phyloP scores from a whole-genome alignment of 2,888 invertebrate species.

The Microctonus aethiopoides region DNA sequence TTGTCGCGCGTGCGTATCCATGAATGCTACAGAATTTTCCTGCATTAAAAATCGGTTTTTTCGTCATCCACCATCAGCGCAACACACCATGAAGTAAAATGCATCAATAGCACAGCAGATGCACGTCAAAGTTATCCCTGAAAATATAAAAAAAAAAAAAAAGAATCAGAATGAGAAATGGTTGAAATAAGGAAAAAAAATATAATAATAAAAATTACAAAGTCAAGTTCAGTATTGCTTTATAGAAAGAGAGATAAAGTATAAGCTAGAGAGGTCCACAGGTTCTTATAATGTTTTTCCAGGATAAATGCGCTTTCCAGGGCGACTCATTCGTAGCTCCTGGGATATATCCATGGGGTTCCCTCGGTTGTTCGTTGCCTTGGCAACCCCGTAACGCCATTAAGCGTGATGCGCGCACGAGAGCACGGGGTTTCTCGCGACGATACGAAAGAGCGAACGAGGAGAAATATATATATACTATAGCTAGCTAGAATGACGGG shows the following conservation, averaged over 20 bases:
- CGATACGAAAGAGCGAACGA: conserved; percentile 12
- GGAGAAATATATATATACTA: conserved; percentile 29
- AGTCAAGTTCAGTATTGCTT: background rate
- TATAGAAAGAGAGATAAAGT: background rate
- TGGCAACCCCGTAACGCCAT: conserved; percentile 66
- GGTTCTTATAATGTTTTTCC: conserved; percentile 66
- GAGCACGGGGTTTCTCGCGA: conserved; percentile 52
- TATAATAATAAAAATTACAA: background rate
- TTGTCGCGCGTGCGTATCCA: conserved; percentile 29
- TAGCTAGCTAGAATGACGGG: too few relatives aligned
- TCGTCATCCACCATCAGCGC: background rate
- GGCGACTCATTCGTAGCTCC: conserved; percentile 48
- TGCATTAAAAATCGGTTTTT: background rate
- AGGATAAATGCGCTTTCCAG: conserved; percentile 66
- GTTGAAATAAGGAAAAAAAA: background rate
- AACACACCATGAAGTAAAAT: background rate
- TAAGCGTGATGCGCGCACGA: conserved; percentile 48
- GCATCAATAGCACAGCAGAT: background rate
- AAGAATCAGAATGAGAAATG: too few relatives aligned
- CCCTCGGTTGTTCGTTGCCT: conserved; percentile 49
- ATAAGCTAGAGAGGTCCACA: background rate
- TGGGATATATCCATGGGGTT: conserved; percentile 39
- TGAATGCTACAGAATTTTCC: background rate
- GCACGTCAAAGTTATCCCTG: background rate
- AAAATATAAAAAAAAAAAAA: background rate